Conservation (phyloP, 2,113 vertebrate species). For the Pseudolaguvia tuberculata region DNA sequence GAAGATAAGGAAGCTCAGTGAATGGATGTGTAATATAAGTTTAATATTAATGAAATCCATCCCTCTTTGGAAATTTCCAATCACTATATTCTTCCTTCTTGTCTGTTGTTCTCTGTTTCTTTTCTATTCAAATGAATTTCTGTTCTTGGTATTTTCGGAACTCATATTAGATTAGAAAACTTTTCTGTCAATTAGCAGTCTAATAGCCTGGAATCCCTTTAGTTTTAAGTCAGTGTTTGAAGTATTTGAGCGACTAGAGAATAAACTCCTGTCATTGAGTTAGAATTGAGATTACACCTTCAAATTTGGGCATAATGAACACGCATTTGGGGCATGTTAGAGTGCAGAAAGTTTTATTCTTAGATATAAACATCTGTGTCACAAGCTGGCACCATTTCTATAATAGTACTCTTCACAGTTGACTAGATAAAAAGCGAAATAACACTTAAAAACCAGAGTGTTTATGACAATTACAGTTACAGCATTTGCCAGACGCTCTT, state of each 20-base stretch:
- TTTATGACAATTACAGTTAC: no score
- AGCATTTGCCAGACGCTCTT: no score
- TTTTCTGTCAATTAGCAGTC: constrained; percentile 16
- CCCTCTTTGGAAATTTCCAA: constrained; percentile 35
- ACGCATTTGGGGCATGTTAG: no score
- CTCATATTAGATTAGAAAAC: not conserved
- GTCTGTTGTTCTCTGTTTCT: constrained; percentile 6
- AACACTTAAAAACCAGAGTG: no score
- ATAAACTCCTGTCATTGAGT: no score
- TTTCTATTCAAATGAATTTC: not conserved
- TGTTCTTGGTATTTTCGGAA: constrained; percentile 4
- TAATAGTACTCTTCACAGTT: no score
- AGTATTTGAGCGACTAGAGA: not conserved
- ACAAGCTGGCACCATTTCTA: no score
- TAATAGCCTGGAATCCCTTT: not conserved
- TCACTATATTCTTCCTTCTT: not conserved
- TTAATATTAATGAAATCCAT: constrained; percentile 51
- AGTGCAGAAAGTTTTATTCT: no score
- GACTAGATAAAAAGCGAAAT: no score
- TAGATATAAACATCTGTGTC: no score
- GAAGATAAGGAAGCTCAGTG: constrained; percentile 43
- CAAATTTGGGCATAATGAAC: no score
- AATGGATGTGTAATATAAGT: constrained; percentile 51
- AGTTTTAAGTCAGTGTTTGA: not conserved
- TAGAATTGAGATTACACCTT: no score